phyloP scores from a whole-genome alignment of 2,113 vertebrate genomes.

The Podilymbus podiceps region DNA sequence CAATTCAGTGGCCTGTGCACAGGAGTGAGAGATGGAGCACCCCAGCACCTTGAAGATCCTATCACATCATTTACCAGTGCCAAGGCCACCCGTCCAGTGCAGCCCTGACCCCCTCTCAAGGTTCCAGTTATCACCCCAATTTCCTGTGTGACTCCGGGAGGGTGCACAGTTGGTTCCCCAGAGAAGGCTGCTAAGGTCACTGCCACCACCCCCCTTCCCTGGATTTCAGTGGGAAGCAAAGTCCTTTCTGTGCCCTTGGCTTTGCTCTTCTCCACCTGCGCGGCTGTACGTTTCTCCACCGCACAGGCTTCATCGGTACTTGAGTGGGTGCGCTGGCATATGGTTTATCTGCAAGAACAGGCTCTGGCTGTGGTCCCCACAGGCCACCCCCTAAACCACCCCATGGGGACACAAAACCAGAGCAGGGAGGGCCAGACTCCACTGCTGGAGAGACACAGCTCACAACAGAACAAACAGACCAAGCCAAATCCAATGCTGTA shows the following conservation, averaged over 20 bases:
- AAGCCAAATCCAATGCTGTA: neutral
- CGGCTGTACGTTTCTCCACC: neutral
- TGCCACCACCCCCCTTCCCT: accelerated
- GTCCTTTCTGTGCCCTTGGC: neutral
- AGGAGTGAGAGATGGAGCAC: neutral
- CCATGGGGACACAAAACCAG: neutral
- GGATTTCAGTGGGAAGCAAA: neutral
- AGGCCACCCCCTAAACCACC: neutral
- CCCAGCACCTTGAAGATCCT: neutral
- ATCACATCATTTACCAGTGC: neutral
- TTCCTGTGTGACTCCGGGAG: accelerated
- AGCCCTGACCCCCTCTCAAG: neutral
- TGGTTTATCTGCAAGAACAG: neutral
- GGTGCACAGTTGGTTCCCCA: accelerated
- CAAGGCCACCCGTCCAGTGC: neutral
- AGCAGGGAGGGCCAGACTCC: neutral
- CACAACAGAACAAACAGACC: constrained; percentile 3
- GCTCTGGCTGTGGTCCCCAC: neutral
- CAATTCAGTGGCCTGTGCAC: neutral
- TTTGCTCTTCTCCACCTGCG: neutral
- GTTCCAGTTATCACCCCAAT: neutral
- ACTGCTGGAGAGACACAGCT: neutral
- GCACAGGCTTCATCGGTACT: neutral
- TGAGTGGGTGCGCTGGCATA: neutral
- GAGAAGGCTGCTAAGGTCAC: neutral